Evolutionary conservation across 2,797 vertebrate genomes (phyloP).

Genomic region (Scolopax rusticola): DNA sequence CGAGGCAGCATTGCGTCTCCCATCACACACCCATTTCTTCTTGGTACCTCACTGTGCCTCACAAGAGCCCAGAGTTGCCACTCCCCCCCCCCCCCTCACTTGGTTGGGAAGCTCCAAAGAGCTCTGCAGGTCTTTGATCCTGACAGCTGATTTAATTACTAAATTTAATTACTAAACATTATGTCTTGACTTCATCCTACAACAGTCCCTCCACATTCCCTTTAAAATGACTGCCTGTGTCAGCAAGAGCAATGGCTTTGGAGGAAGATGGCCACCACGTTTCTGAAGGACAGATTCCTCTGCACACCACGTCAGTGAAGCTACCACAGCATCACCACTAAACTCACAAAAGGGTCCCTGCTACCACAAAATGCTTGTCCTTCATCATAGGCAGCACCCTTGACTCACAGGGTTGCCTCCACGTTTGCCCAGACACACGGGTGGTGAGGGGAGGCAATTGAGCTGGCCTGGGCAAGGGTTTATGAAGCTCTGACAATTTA

Average conservation of each 20-base stretch:
- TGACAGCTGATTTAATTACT: not conserved
- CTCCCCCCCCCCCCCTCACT: accelerated
- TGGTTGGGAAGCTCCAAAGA: not conserved
- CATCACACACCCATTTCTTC: not conserved
- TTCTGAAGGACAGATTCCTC: not conserved
- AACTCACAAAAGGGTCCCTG: not conserved
- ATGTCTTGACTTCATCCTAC: not conserved
- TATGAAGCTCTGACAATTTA: not conserved
- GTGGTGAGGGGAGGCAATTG: not conserved
- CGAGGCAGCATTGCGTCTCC: not conserved
- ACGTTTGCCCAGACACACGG: not conserved
- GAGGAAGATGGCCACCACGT: not conserved
- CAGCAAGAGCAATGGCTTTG: not conserved
- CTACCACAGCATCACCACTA: not conserved
- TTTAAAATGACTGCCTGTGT: not conserved
- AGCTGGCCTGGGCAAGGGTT: not conserved
- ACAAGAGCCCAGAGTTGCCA: not conserved
- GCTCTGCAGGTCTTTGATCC: not conserved
- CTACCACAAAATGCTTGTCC: not conserved
- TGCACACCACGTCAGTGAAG: not conserved
- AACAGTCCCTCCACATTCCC: not conserved
- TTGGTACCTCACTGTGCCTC: not conserved
- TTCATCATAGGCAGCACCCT: not conserved
- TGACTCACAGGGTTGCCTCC: not conserved
- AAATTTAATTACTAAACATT: not conserved